Evolutionary conservation across 2,888 invertebrate genomes (phyloP).

Genomic region (Acleris emargana): DNA sequence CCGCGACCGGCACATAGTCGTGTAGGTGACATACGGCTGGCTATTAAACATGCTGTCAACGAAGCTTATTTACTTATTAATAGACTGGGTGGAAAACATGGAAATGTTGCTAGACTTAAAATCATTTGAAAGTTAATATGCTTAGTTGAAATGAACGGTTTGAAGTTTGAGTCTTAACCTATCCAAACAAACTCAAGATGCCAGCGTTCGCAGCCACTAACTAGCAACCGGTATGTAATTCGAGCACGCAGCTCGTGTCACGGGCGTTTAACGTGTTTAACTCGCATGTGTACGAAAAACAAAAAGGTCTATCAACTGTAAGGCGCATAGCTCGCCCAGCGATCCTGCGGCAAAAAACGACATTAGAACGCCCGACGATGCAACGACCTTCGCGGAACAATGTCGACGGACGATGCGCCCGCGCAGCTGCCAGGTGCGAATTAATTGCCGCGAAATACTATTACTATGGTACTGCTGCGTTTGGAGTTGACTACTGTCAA

Average conservation of each 20-base stretch:
- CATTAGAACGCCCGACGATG: slow-evolving; percentile 63
- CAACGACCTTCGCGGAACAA: slow-evolving; percentile 67
- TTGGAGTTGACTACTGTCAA: slow-evolving; percentile 13
- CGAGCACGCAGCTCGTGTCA: too few relatives aligned
- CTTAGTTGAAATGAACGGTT: too few relatives aligned
- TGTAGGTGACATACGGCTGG: too few relatives aligned
- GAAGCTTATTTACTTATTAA: too few relatives aligned
- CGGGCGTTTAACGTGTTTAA: not conserved
- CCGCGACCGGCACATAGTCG: too few relatives aligned
- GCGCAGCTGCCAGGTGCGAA: slow-evolving; percentile 53
- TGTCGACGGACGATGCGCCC: slow-evolving; percentile 54
- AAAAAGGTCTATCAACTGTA: slow-evolving; percentile 9
- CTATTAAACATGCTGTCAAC: too few relatives aligned
- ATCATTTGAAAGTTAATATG: too few relatives aligned
- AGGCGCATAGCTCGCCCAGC: slow-evolving; percentile 18
- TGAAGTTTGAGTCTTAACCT: not conserved
- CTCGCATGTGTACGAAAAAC: slow-evolving; percentile 3
- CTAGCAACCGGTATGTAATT: too few relatives aligned
- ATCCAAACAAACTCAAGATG: not conserved
- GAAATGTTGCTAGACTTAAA: too few relatives aligned
- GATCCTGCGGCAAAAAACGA: slow-evolving; percentile 55
- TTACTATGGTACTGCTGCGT: slow-evolving; percentile 4
- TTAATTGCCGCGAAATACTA: slow-evolving; percentile 38
- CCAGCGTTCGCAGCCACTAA: not conserved
- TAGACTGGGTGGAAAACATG: too few relatives aligned